These are phyloP conservation scores for Empis stercorea DNA, from an alignment of 2,888 invertebrate genomes.

Conservation along the genomic window DNA sequence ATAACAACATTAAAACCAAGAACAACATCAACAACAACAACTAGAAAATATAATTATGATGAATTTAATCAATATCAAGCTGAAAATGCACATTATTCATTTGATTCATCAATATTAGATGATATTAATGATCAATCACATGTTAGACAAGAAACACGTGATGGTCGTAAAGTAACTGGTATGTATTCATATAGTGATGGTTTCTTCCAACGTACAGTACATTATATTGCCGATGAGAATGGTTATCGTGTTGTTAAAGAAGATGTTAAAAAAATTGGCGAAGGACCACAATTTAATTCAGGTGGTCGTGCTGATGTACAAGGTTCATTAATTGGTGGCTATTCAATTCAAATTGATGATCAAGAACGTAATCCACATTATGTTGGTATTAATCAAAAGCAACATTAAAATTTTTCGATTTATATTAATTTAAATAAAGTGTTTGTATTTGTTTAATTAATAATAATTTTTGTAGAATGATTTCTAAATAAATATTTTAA, in stretches of 20 bases:
- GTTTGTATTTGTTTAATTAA: too few species aligned
- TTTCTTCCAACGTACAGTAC: slow-evolving; percentile 40
- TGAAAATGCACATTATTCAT: slow-evolving; percentile 37
- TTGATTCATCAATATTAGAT: slow-evolving; percentile 36
- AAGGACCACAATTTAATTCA: slow-evolving; percentile 38
- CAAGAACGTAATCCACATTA: not conserved
- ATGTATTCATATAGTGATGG: slow-evolving; percentile 49
- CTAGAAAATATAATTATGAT: slow-evolving; percentile 13
- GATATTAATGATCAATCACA: slow-evolving; percentile 37
- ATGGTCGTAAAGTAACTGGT: slow-evolving; percentile 35
- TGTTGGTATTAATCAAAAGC: not conserved
- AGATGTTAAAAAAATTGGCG: slow-evolving; percentile 37
- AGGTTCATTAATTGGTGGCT: slow-evolving; percentile 35
- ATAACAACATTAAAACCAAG: slow-evolving; percentile 8
- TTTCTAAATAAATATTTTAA: too few species aligned
- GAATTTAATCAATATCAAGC: slow-evolving; percentile 27
- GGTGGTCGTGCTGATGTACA: slow-evolving; percentile 37
- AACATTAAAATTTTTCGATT: too few species aligned
- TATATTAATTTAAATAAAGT: not conserved
- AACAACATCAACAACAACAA: slow-evolving; percentile 16
- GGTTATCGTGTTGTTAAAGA: slow-evolving; percentile 47
- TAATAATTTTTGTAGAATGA: too few species aligned
- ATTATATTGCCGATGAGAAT: slow-evolving; percentile 47
- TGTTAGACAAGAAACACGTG: slow-evolving; percentile 32
- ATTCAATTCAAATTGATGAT: slow-evolving; percentile 27